These are phyloP conservation scores for Proctacanthus coquilletti DNA, from an alignment of 1,140 invertebrate genomes.

Conservation along the genomic window DNA sequence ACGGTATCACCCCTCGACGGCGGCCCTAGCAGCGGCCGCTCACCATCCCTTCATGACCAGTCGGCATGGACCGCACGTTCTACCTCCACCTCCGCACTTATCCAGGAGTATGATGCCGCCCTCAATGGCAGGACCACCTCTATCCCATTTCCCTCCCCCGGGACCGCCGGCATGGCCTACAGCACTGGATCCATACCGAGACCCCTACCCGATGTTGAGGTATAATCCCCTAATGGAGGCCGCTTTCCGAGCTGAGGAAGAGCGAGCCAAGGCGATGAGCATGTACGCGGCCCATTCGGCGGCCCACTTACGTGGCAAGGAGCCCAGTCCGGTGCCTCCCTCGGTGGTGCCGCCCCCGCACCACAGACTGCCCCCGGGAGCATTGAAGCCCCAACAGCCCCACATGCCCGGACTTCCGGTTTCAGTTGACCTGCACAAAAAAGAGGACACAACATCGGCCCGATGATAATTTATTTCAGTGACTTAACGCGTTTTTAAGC, in stretches of 20 bases:
- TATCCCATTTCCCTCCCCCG: slow-evolving; percentile 39
- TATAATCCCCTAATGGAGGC: slow-evolving; percentile 60
- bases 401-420: slow-evolving; percentile 21
- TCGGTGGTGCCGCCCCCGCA: slow-evolving; percentile 31
- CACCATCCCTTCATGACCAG: slow-evolving; percentile 30
- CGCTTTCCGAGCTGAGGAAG: slow-evolving; percentile 53
- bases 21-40: slow-evolving; percentile 17
- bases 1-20: slow-evolving; percentile 26
- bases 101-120: slow-evolving; percentile 36
- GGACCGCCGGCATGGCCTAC: slow-evolving; percentile 40
- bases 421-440: slow-evolving; percentile 35
- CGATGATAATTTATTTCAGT: slow-evolving; percentile 31
- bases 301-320: slow-evolving; percentile 39
- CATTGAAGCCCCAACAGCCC: slow-evolving; percentile 10
- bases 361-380: slow-evolving; percentile 27
- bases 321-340: slow-evolving; percentile 41
- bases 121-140: slow-evolving; percentile 31
- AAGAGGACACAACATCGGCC: slow-evolving; percentile 32
- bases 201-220: slow-evolving; percentile 49
- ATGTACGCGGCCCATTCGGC: slow-evolving; percentile 44
- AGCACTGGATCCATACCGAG: slow-evolving; percentile 41
- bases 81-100: slow-evolving; percentile 36
- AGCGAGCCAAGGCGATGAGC: slow-evolving; percentile 54
- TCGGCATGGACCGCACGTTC: slow-evolving; percentile 34
- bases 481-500: too few relatives aligned